phyloP scores from a whole-genome alignment of 2,797 vertebrate species.

The Hozukius guyotensis region DNA sequence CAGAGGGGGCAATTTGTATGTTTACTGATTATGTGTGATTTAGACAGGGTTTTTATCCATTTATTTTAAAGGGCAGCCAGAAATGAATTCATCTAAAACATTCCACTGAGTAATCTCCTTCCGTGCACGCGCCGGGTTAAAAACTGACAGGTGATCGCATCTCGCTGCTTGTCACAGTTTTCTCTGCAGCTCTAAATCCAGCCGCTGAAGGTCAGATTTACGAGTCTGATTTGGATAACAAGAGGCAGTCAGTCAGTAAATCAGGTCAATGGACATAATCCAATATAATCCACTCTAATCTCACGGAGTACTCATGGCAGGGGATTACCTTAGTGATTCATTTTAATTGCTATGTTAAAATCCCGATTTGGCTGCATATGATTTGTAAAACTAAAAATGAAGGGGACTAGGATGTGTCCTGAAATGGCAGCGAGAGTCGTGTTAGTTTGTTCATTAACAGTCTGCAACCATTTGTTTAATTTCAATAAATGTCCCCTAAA shows the following conservation, averaged over 20 bases:
- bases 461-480: not conserved
- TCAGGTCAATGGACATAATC: conserved; percentile 78
- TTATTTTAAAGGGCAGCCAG: not conserved
- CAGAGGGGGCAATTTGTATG: not conserved
- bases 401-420: not conserved
- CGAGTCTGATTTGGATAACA: conserved; percentile 65
- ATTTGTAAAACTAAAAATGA: conserved; percentile 40
- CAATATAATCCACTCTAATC: conserved; percentile 79
- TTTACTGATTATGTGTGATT: conserved; percentile 37
- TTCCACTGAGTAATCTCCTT: not conserved
- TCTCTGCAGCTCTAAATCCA: conserved; percentile 45
- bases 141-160: conserved; percentile 24
- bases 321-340: conserved; percentile 70
- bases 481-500: not conserved
- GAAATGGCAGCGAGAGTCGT: not conserved
- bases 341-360: conserved; percentile 76
- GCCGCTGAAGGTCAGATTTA: conserved; percentile 62
- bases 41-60: not conserved
- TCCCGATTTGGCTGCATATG: conserved; percentile 56
- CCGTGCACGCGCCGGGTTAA: not conserved
- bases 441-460: not conserved
- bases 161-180: conserved; percentile 7
- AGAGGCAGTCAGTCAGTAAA: conserved; percentile 72
- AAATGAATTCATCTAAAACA: not conserved
- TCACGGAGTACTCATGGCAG: conserved; percentile 50